Percentiles rank a stretch among this genome's conserved stretches.
Evolutionary conservation across 2,888 invertebrate species (phyloP).

Genomic region (Tachystola acroxantha): DNA sequence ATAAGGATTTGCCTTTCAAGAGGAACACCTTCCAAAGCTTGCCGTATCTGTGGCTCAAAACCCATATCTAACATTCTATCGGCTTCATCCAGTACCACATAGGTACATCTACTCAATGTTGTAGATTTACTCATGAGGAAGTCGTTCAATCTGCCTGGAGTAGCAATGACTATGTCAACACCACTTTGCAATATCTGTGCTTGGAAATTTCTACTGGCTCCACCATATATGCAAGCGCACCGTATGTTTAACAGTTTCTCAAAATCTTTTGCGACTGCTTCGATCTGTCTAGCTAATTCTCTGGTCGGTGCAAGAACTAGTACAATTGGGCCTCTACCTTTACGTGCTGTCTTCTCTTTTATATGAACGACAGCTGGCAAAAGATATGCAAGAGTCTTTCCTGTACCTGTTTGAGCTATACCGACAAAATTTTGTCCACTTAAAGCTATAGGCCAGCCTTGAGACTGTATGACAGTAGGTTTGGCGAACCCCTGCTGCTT

Average conservation of each 20-base stretch:
- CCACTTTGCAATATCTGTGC: slow-evolving; percentile 82
- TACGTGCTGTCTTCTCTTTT: slow-evolving; percentile 83
- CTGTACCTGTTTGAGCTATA: slow-evolving; percentile 90
- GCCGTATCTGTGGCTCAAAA: slow-evolving; percentile 96
- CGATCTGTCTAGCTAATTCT: slow-evolving; percentile 88
- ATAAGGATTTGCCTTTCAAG: slow-evolving; percentile 96
- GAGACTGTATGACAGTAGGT: slow-evolving; percentile 90
- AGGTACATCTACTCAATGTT: slow-evolving; percentile 85
- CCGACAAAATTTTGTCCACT: slow-evolving; percentile 90
- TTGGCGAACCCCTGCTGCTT: slow-evolving; percentile 80
- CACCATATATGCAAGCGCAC: slow-evolving; percentile 92
- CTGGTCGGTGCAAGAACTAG: slow-evolving; percentile 89
- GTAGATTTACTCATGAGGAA: slow-evolving; percentile 86
- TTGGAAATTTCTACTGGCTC: slow-evolving; percentile 85
- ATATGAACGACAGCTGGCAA: slow-evolving; percentile 91
- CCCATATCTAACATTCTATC: slow-evolving; percentile 99
- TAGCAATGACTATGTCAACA: slow-evolving; percentile 92
- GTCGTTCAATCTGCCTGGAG: slow-evolving; percentile 91
- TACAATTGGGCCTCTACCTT: slow-evolving; percentile 88
- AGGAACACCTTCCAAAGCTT: slow-evolving; percentile 93
- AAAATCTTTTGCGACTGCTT: slow-evolving; percentile 87
- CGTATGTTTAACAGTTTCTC: slow-evolving; percentile 83
- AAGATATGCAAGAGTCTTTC: slow-evolving; percentile 87
- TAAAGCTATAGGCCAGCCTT: slow-evolving; percentile 90
- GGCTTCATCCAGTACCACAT: slow-evolving; percentile 92